phyloP scores from a whole-genome alignment of 37 sponge, comb jelly and placozoan genomes.

The Chondrilla cf. caribensis region DNA sequence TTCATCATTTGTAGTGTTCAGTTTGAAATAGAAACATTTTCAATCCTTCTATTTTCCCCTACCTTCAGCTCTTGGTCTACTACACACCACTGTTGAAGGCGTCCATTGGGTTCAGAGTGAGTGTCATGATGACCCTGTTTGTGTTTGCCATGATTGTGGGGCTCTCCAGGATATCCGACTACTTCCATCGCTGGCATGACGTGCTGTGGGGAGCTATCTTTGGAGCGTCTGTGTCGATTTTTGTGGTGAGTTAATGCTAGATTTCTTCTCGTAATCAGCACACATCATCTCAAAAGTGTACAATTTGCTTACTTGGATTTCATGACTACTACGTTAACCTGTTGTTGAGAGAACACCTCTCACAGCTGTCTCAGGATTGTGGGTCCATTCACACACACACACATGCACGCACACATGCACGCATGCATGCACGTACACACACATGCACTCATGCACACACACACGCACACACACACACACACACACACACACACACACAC shows the following conservation, averaged over 20 bases:
- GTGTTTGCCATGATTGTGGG: constrained; percentile 30
- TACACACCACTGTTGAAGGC: neutral
- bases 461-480: neutral
- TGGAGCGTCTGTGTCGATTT: constrained; percentile 33
- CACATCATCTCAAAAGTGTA: too few species aligned
- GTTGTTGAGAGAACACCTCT: too few species aligned
- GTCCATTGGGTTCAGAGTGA: neutral
- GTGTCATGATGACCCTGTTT: constrained; percentile 27
- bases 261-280: too few species aligned
- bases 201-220: constrained; percentile 43
- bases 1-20: too few species aligned
- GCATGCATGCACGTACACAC: too few species aligned
- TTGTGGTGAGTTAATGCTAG: constrained; percentile 18
- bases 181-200: constrained; percentile 58
- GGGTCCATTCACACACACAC: too few species aligned
- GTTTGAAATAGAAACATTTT: too few species aligned
- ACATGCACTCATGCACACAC: too few species aligned
- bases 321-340: too few species aligned
- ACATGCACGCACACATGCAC: too few species aligned
- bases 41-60: neutral
- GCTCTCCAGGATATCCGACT: constrained; percentile 56
- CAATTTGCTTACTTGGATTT: too few species aligned
- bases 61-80: neutral
- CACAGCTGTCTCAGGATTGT: too few species aligned
- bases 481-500: neutral